Base-by-base conservation (phyloP, 1,140 invertebrate genomes). In the Pemphigus obesinymphae region DNA sequence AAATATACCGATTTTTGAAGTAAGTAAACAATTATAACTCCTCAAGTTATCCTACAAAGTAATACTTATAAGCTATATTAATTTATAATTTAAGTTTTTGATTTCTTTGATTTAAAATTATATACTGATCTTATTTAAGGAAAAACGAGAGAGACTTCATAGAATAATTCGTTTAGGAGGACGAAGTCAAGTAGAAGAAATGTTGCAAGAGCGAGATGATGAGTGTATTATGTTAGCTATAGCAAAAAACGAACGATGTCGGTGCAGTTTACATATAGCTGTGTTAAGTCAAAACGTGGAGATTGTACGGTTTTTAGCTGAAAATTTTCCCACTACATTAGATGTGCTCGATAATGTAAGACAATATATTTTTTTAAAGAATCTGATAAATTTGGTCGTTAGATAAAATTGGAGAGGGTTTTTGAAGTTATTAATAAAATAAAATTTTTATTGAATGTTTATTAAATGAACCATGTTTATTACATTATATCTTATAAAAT, bases 291-390 rank as follows among this genome's bases (percentile, higher is more conserved):
- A 96, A 85, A 90, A 94, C 78, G 91, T 93, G 83, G 90, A 94
- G 53, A 90, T 96, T 40, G 93, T 94, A 4, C 89, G 91, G 72
- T 91, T 91, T 83, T 88, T 97, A 53, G 92, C 92, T 0, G 90
- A 90, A 83, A 90, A 88, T 7, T 95, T 91, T 86, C 91, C 93
- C 0, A 91, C 93, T 83, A 90, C 93, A 0, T 85, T 96, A 15
- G 88, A 90, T 63, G 89, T 94, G 63, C 93, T 93, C 0, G 95
- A 97, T 86, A 96, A 96, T 88, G 95, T 96, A 88, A 92, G 91
- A 88, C n/a, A 70, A 66, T 58, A 34, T 63, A 8, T 34, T 34
- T 31, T 20, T 63, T 31, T 31, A 63, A 40, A 5, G 10, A 10
- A 40, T 5, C 37, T 10, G 37, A 5, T 13, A 11, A 11, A 45